phyloP scores from a whole-genome alignment of 2,797 vertebrate genomes.

The Artibeus lituratus region DNA sequence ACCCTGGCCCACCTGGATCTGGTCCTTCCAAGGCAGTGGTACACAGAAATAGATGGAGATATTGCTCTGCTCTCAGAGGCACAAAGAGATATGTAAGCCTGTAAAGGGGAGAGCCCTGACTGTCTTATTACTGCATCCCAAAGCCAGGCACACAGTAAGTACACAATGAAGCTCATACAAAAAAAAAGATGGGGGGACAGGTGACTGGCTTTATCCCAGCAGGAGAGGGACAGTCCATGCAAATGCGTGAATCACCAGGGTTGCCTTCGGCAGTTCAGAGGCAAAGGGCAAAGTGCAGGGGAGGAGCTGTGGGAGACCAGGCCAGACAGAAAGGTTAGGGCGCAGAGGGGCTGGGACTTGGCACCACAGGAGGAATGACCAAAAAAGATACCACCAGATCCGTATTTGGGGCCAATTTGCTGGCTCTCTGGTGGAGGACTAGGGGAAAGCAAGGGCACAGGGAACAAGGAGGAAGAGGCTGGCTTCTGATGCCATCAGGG shows the following conservation, averaged over 20 bases:
- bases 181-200: too few relatives aligned
- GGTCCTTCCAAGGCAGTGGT: neutral
- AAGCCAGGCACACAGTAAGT: neutral
- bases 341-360: neutral
- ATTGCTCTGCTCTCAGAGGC: neutral
- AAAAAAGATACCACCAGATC: neutral
- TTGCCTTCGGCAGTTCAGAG: neutral
- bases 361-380: neutral
- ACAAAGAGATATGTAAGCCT: neutral
- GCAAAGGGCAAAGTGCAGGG: constrained; percentile 16
- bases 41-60: neutral
- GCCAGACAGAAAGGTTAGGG: neutral
- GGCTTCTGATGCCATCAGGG: neutral
- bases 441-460: neutral
- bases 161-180: neutral
- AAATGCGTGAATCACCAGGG: neutral
- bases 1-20: neutral
- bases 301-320: neutral
- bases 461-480: neutral
- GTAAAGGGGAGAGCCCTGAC: neutral
- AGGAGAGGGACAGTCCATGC: neutral
- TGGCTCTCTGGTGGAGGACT: neutral
- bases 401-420: neutral
- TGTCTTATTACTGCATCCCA: neutral
- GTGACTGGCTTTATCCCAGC: neutral